Evolutionary conservation across 30 jellyfish, hydroid and myxozoan genomes (phyloP).

Genomic region (Aurelia coerulea): DNA sequence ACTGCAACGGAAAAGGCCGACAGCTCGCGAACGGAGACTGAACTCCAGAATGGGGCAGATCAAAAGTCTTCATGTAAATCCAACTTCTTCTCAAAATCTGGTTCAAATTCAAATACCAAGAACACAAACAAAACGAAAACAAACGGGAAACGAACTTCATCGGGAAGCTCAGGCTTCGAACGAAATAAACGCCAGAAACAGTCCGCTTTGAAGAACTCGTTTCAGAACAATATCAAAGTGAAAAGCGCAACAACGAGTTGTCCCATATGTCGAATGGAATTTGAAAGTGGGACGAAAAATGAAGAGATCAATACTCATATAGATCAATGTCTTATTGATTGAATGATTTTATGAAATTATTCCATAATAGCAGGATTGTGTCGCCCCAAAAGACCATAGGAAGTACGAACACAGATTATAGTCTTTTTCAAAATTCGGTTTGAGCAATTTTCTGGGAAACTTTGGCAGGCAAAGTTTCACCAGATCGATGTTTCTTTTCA

Average conservation of each 20-base stretch:
- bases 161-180: conserved; percentile 2
- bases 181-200: conserved; percentile 70
- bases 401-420: no score
- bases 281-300: conserved; percentile 47
- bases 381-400: no score
- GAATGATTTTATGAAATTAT: neutral
- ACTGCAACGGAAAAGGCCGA: neutral
- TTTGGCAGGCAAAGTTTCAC: no score
- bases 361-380: no score
- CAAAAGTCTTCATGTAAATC: neutral
- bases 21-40: neutral
- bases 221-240: conserved; percentile 23
- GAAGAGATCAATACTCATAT: conserved; percentile 75
- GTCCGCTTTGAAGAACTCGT: conserved; percentile 45
- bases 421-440: no score
- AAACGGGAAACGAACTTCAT: conserved; percentile 15
- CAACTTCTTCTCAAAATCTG: neutral
- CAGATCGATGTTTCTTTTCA: no score
- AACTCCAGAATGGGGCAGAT: neutral
- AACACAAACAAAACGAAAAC: neutral
- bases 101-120: conserved; percentile 3
- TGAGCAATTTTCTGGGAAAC: no score
- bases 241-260: conserved; percentile 33
- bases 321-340: conserved; percentile 83
- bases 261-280: conserved; percentile 75